Base-by-base conservation (phyloP, 2,797 vertebrate genomes). In the Morus bassanus region DNA sequence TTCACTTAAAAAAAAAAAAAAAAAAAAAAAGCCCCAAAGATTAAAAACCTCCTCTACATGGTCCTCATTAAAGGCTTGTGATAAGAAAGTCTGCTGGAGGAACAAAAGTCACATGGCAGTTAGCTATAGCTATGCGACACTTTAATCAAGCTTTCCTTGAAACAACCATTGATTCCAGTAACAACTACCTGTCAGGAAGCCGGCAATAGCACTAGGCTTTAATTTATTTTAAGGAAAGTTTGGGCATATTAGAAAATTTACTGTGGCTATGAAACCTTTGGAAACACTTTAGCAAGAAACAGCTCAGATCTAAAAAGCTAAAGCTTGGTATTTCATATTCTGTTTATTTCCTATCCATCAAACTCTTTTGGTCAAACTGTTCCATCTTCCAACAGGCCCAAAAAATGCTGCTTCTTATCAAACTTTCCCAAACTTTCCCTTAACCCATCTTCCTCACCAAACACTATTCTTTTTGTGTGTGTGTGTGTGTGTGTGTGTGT, bases 51-150 rank as follows among this genome's bases (percentile, higher is more conserved):
- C 45, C 30, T 87, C 46, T 54, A 43, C 51, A 51, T 5, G 24
- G 65, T 81, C 31, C 73, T 78, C 18, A 81, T 64, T 59, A 85
- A 93, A 78, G 31, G 59, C 31, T 59, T 83, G 53, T 2, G 70
- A 94, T 88, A 95, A 92, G 75, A 54, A 93, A 85, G 46, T 50
- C 50, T 56, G 46, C 53, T 59, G 61, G 59, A 89, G 84, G 88
- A 96, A 93, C 50, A 83, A 14, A 92, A 89, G 92, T 93, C 93
- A 75, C 60, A 53, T 92, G 76, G 28, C 57, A 91, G 67, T 92
- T 91, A 89, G 83, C 84, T 65, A n/a, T 35, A 82, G 51, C 57
- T 92, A 70, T 51, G 73, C 48, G 61, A 85, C 79, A 91, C 72
- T 85, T 88, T 35, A 93, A 77, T 88, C 61, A 85, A 91, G 56